phyloP scores from a whole-genome alignment of 2,888 invertebrate genomes.

The Archips crataeganus region DNA sequence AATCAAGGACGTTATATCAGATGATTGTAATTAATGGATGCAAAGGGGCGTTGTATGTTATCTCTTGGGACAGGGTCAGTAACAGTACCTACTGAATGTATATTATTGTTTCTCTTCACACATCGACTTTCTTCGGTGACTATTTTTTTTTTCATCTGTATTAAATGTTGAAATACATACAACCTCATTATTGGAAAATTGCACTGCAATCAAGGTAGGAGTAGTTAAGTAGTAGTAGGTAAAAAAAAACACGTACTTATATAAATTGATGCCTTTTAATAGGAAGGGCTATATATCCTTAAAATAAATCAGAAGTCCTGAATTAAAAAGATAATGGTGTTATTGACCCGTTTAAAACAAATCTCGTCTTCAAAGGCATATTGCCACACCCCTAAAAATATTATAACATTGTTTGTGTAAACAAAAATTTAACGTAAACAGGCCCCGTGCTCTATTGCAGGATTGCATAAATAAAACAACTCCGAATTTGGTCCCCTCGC shows the following conservation, averaged over 20 bases:
- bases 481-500: conserved; percentile 19
- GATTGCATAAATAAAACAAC: conserved; percentile 40
- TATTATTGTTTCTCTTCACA: neutral
- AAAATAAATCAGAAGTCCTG: no score
- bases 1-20: neutral
- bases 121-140: neutral
- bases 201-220: no score
- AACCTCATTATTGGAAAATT: no score
- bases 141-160: no score
- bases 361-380: conserved; percentile 19
- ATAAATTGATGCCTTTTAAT: no score
- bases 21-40: conserved; percentile 1
- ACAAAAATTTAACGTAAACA: conserved; percentile 23
- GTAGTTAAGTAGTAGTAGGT: no score
- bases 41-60: neutral
- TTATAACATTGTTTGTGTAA: conserved; percentile 4
- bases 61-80: neutral
- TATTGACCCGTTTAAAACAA: conserved; percentile 1
- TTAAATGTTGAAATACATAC: no score
- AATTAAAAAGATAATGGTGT: neutral
- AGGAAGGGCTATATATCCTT: no score
- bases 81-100: neutral
- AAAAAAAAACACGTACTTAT: no score
- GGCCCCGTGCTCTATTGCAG: conserved; percentile 4
- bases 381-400: conserved; percentile 19